These are phyloP conservation scores for Aporophyla lueneburgensis DNA, from an alignment of 2,888 invertebrate species.

Conservation along the genomic window DNA sequence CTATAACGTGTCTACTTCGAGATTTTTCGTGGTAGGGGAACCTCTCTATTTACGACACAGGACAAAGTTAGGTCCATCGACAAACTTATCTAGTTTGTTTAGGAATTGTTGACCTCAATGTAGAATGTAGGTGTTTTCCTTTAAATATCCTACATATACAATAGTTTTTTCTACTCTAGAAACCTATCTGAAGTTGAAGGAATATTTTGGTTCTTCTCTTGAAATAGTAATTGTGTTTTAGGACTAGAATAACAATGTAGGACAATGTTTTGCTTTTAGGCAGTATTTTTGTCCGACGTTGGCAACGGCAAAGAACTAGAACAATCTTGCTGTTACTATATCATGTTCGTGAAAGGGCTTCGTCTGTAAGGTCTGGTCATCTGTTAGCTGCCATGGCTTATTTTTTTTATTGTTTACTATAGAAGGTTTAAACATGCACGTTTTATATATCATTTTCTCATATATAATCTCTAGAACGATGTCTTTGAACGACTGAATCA, in stretches of 20 bases:
- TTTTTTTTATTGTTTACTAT: no score
- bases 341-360: no score
- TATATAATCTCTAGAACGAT: no score
- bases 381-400: no score
- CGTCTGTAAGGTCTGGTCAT: no score
- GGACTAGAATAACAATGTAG: not conserved
- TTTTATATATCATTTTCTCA: no score
- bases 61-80: slow-evolving; percentile 63
- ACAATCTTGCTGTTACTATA: no score
- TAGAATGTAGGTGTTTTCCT: slow-evolving; percentile 37
- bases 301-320: not conserved
- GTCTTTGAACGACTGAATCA: no score
- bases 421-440: no score
- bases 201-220: not conserved
- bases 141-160: slow-evolving; percentile 40
- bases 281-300: no score
- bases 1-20: not conserved
- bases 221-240: not conserved
- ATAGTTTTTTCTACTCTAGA: slow-evolving; percentile 27
- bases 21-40: slow-evolving; percentile 25
- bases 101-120: slow-evolving; percentile 62
- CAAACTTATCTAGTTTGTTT: slow-evolving; percentile 69
- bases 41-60: slow-evolving; percentile 5
- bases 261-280: slow-evolving; percentile 28
- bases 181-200: slow-evolving; percentile 18